Base-by-base conservation (phyloP, 2,888 invertebrate genomes). In the Andricus quercusramuli region DNA sequence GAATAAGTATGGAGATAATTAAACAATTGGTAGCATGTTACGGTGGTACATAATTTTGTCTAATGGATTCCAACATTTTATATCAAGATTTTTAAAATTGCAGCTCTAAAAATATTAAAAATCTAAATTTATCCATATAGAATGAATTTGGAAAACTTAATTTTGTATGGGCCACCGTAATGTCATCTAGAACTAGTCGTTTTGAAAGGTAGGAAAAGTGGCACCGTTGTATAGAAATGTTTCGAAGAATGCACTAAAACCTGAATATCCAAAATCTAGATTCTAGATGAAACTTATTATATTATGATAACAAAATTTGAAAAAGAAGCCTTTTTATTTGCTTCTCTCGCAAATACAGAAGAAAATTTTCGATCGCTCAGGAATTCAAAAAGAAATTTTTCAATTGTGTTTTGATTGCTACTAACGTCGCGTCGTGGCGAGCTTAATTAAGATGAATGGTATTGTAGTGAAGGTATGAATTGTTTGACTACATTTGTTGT, bases 181-280 rank as follows among this genome's bases (percentile, higher is more conserved):
- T 67, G 41, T 22, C n/a, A 41, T 41, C 37, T 67, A 67, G 22
- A 67, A 44, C 37, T 67, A 41, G 41, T 67, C 67, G 41, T 22
- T 37, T 37, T 41, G 13, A 41, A n/a, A 22, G 41, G n/a, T 67
- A 67, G 67, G 32, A 37, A 37, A 37, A 32, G 37, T 66, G 66
- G 66, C 66, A 66, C 66, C 32, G 20, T 11, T 66, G 11, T 37
- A 66, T 66, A 66, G 11, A 37, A 29, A 66, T 66, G 37, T 66
- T 17, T 67, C 41, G 41, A 67, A 41, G 67, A 67, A 67, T 67
- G 67, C 67, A 67, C 67, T 41, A 37, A 41, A 20, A 67, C 13
- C 37, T 22, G 67, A 67, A 22, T 67, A 41, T 67, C 41, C 17
- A 65, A 29, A 65, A 67, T 67, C 41, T 44, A 67, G 37, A 67